Evolutionary conservation across 2,888 invertebrate genomes (phyloP).

Genomic region (Campaea margaritaria): DNA sequence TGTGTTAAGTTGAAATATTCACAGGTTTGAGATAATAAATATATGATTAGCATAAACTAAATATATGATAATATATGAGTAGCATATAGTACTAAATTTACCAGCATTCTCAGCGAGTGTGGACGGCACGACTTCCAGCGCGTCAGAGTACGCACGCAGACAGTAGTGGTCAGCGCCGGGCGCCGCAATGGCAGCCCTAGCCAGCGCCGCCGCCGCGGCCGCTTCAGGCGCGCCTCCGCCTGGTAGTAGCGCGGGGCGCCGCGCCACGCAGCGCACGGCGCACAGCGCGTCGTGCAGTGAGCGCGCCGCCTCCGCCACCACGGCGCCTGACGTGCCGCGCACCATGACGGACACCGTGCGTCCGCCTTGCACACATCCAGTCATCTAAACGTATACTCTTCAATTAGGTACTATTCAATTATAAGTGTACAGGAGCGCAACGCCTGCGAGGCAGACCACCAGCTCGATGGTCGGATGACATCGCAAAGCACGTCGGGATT

Average conservation of each 20-base stretch:
- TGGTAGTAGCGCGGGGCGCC: constrained; percentile 95
- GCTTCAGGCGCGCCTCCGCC: constrained; percentile 99
- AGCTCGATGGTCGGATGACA: no score
- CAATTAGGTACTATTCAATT: no score
- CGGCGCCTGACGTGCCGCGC: constrained; percentile 93
- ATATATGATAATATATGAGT: no score
- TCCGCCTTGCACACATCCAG: constrained; percentile 94
- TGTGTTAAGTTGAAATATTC: no score
- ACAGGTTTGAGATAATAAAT: not conserved
- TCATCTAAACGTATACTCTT: constrained; percentile 85
- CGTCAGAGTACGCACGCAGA: constrained; percentile 97
- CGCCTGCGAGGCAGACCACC: no score
- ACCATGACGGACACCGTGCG: constrained; percentile 97
- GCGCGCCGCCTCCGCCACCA: constrained; percentile 95
- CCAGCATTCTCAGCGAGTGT: constrained; percentile 82
- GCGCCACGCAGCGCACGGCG: constrained; percentile 98
- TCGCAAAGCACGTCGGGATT: no score
- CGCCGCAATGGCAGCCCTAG: constrained; percentile 92
- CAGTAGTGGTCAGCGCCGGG: constrained; percentile 98
- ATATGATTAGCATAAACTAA: no score
- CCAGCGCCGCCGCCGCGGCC: constrained; percentile 94
- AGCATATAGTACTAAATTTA: no score
- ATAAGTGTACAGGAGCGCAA: no score
- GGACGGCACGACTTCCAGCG: constrained; percentile 90
- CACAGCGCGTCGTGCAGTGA: constrained; percentile 96